Conservation (phyloP, 2,888 invertebrate genomes). For the Oligia fasciuncula region DNA sequence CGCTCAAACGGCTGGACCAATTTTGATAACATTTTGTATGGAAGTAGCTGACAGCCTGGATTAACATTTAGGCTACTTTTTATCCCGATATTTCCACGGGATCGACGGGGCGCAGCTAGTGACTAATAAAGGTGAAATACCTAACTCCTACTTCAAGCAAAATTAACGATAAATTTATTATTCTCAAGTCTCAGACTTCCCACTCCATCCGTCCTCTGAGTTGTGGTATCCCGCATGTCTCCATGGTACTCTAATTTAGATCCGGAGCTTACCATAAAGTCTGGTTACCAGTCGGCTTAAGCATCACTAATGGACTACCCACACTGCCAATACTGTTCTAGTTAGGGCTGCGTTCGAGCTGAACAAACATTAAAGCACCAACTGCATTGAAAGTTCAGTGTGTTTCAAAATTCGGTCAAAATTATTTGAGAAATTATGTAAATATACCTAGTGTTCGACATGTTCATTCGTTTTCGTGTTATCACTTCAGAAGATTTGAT, state of each 20-base stretch:
- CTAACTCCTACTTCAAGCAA: background rate
- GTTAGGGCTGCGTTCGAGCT: background rate
- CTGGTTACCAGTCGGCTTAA: constrained; percentile 51
- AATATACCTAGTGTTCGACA: background rate
- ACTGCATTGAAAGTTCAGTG: constrained; percentile 4
- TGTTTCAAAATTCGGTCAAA: constrained; percentile 1
- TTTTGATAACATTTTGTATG: too few species aligned
- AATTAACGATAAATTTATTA: background rate
- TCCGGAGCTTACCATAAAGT: constrained; percentile 52
- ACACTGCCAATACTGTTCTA: background rate
- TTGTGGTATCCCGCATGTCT: constrained; percentile 1
- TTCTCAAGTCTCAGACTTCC: background rate
- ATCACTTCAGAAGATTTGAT: background rate
- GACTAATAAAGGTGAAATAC: background rate
- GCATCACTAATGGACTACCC: constrained; percentile 48
- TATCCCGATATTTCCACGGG: too few species aligned
- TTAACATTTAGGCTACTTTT: too few species aligned
- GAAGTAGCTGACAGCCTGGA: too few species aligned
- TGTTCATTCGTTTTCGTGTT: background rate
- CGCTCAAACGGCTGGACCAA: too few species aligned
- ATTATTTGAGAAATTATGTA: background rate
- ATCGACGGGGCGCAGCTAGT: too few species aligned
- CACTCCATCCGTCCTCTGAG: constrained; percentile 5
- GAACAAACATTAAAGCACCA: constrained; percentile 2
- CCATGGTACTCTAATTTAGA: constrained; percentile 46